Percentiles rank a stretch among this genome's conserved stretches.
Conservation (phyloP, 2,888 invertebrate species). For the Amphipyra tragopoginis region DNA sequence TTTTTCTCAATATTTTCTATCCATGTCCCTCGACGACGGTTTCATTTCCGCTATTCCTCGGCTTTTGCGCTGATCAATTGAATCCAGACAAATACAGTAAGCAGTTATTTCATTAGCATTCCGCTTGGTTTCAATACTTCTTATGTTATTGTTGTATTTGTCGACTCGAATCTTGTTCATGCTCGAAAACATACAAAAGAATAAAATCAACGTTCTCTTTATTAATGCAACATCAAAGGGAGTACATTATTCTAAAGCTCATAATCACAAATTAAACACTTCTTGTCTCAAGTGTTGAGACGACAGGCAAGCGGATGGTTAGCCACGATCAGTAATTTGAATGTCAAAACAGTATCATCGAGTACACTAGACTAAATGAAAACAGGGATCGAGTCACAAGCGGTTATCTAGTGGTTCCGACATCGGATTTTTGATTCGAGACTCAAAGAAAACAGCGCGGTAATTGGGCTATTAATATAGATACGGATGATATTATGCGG, state of each 20-base stretch:
- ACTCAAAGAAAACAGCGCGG: constrained; percentile 10
- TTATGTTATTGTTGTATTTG: neutral
- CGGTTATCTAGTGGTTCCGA: constrained; percentile 21
- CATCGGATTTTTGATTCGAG: constrained; percentile 16
- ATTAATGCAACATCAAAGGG: neutral
- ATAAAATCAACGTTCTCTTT: no score
- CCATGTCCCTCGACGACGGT: neutral
- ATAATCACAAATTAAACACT: constrained; percentile 29
- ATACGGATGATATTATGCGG: constrained; percentile 1
- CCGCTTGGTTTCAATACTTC: neutral
- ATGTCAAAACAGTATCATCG: constrained; percentile 58
- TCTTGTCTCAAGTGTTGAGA: constrained; percentile 21
- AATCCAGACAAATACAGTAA: neutral
- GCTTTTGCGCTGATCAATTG: neutral
- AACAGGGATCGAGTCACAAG: constrained; percentile 16
- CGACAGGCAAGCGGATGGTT: constrained; percentile 36
- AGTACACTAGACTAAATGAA: constrained; percentile 43
- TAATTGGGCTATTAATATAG: constrained; percentile 31
- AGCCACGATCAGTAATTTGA: constrained; percentile 54
- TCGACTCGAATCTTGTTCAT: neutral
- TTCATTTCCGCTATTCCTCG: no score
- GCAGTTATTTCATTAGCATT: neutral
- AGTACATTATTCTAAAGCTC: constrained; percentile 7
- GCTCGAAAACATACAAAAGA: neutral
- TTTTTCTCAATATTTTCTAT: neutral